These are phyloP conservation scores for Piezodorus guildinii DNA, from an alignment of 1,140 invertebrate genomes.

Conservation along the genomic window DNA sequence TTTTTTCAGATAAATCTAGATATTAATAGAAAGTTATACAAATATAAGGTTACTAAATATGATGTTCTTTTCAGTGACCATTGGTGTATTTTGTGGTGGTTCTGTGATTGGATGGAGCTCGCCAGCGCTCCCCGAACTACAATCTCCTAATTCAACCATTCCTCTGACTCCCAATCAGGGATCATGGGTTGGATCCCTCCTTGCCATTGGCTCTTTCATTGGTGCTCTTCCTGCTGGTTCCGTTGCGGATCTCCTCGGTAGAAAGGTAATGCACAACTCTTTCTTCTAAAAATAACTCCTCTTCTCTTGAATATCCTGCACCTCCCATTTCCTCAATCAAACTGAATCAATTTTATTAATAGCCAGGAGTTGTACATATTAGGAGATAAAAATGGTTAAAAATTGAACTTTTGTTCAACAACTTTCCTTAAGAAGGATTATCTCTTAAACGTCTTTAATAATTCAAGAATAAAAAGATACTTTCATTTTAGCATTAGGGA, in stretches of 20 bases:
- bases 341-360: no score
- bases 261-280: constrained; percentile 33
- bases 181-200: constrained; percentile 42
- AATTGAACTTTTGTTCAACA: no score
- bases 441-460: no score
- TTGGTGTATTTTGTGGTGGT: constrained; percentile 42
- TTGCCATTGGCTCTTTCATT: constrained; percentile 42
- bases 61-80: constrained; percentile 37
- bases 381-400: no score
- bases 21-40: neutral
- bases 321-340: neutral
- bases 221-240: constrained; percentile 43
- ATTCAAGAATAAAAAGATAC: no score
- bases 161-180: constrained; percentile 31
- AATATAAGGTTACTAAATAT: no score
- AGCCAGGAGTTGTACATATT: no score
- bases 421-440: no score
- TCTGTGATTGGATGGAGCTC: constrained; percentile 45
- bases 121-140: constrained; percentile 36
- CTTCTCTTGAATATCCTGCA: neutral
- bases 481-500: no score
- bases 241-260: constrained; percentile 48
- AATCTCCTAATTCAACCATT: constrained; percentile 14
- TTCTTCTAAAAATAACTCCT: neutral
- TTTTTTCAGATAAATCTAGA: neutral